phyloP scores from a whole-genome alignment of 1,140 invertebrate genomes.

The Dinoponera quadriceps region DNA sequence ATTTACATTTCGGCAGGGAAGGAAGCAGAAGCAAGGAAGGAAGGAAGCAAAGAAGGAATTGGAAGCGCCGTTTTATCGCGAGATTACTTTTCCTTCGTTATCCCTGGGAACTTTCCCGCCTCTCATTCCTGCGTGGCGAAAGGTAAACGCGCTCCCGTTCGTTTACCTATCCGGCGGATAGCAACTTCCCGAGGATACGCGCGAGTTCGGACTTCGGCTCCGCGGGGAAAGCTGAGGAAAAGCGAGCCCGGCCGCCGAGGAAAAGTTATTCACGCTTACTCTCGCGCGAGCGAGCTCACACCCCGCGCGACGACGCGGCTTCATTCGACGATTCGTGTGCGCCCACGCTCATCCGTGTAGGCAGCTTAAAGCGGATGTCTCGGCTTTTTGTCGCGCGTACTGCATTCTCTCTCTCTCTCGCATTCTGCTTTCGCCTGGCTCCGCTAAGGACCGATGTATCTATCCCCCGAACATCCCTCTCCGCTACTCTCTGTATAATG shows the following conservation, averaged over 20 bases:
- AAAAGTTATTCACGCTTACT: slow-evolving; percentile 58
- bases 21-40: too few relatives aligned
- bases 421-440: not conserved
- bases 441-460: not conserved
- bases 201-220: slow-evolving; percentile 16
- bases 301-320: not conserved
- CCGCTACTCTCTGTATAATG: not conserved
- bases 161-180: slow-evolving; percentile 13
- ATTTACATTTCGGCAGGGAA: slow-evolving; percentile 44
- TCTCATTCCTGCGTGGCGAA: slow-evolving; percentile 25
- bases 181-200: slow-evolving; percentile 17
- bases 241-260: slow-evolving; percentile 1
- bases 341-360: slow-evolving; percentile 51
- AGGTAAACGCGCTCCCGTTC: slow-evolving; percentile 32
- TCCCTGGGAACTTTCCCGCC: slow-evolving; percentile 22
- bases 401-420: slow-evolving; percentile 4
- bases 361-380: slow-evolving; percentile 58
- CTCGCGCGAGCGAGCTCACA: not conserved
- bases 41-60: not conserved
- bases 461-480: not conserved
- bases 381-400: slow-evolving; percentile 32
- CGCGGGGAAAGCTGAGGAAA: slow-evolving; percentile 51
- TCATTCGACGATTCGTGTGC: slow-evolving; percentile 45
- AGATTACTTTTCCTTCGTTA: slow-evolving; percentile 66
- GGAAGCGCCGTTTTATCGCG: slow-evolving; percentile 19